Evolutionary conservation across 2,797 vertebrate species (phyloP).

Genomic region (Gymnothorax javanicus): DNA sequence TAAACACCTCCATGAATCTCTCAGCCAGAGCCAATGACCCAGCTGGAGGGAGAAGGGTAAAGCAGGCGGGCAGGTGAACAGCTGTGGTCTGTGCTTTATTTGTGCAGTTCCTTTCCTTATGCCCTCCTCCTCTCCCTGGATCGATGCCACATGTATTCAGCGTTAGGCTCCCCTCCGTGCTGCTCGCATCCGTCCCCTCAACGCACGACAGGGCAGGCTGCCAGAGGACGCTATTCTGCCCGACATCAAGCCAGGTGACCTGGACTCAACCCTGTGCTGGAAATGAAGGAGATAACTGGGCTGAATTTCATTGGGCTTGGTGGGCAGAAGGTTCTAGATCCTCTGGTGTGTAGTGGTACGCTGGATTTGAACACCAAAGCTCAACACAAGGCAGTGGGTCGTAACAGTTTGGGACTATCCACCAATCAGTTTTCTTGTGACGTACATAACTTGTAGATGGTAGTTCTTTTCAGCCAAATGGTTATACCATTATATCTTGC

Average conservation of each 20-base stretch:
- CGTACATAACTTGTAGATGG: not conserved
- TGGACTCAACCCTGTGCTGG: too few relatives aligned
- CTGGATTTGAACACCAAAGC: not conserved
- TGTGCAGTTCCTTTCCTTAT: constrained; percentile 58
- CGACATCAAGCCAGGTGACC: not conserved
- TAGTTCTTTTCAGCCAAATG: not conserved
- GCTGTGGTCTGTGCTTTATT: constrained; percentile 52
- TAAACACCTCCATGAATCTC: not conserved
- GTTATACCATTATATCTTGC: too few relatives aligned
- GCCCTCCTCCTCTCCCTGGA: constrained; percentile 38
- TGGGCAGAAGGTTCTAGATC: too few relatives aligned
- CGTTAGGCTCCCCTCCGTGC: constrained; percentile 43
- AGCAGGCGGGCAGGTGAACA: constrained; percentile 41
- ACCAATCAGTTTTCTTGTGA: not conserved
- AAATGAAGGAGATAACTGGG: not conserved
- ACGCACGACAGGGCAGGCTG: constrained; percentile 33
- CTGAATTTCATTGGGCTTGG: not conserved
- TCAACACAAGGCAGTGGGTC: not conserved
- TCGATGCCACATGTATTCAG: constrained; percentile 71
- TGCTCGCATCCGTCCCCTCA: constrained; percentile 31
- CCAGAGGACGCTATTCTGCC: constrained; percentile 47
- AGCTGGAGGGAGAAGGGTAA: constrained; percentile 6
- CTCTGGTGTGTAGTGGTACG: not conserved
- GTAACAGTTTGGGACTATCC: too few relatives aligned
- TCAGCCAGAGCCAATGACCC: not conserved